A percentile compares a stretch with the other conserved stretches of the same genome.
Conservation (phyloP, 1,140 invertebrate species). For the Drosophila bipectinata region DNA sequence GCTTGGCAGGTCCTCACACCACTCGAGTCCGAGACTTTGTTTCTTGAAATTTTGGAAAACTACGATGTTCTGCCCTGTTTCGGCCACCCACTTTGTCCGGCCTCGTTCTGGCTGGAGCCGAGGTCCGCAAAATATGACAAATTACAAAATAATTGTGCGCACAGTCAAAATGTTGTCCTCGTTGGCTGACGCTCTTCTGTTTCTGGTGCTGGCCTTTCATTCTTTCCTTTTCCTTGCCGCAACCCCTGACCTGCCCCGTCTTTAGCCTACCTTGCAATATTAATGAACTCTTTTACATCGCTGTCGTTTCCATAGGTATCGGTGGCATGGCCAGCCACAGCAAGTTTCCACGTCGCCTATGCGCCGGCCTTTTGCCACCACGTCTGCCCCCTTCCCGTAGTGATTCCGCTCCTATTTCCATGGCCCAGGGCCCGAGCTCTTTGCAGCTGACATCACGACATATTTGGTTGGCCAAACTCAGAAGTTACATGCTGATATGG, state of each 20-base stretch:
- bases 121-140: conserved; percentile 75
- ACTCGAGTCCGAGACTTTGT: conserved; percentile 75
- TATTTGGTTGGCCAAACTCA: conserved; percentile 13
- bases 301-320: conserved; percentile 70
- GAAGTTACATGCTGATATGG: too few relatives aligned
- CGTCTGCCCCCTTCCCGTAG: conserved; percentile 51
- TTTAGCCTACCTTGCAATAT: conserved; percentile 72
- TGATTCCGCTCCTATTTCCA: conserved; percentile 42
- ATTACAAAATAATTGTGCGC: conserved; percentile 81
- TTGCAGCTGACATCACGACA: conserved; percentile 28
- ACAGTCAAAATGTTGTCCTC: conserved; percentile 73
- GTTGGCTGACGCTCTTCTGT: conserved; percentile 21
- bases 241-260: conserved; percentile 4
- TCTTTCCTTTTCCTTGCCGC: not conserved
- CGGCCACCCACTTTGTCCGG: not conserved
- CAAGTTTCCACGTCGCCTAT: not conserved
- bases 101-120: conserved; percentile 20
- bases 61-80: conserved; percentile 11
- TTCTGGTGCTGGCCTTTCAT: conserved; percentile 19
- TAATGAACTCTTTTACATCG: conserved; percentile 81
- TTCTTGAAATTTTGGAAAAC: conserved; percentile 74
- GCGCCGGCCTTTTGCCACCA: conserved; percentile 1
- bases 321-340: conserved; percentile 49
- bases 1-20: conserved; percentile 69
- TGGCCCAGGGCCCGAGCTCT: conserved; percentile 1